phyloP scores from a whole-genome alignment of 2,888 invertebrate species.

The Meteorus colon region DNA sequence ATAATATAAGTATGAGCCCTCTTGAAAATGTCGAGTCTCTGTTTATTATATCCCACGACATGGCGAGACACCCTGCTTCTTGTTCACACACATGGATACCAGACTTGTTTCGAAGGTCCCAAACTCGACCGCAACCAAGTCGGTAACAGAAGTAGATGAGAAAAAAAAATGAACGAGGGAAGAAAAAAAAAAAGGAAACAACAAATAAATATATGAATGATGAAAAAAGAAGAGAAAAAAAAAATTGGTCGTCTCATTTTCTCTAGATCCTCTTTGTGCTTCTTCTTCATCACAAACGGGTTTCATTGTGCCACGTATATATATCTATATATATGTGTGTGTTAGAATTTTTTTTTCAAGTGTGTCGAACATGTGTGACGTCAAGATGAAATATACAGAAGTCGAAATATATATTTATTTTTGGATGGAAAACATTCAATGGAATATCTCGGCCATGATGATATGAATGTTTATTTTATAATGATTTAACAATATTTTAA shows the following conservation, averaged over 20 bases:
- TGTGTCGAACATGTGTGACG: not conserved
- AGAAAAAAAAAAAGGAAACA: conserved; percentile 17
- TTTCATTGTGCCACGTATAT: conserved; percentile 36
- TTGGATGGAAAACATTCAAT: not conserved
- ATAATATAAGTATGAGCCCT: conserved; percentile 23
- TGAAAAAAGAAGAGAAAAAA: conserved; percentile 34
- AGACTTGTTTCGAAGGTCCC: conserved; percentile 45
- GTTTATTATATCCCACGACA: conserved; percentile 36
- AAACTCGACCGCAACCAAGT: conserved; percentile 46
- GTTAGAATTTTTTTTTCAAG: conserved; percentile 14
- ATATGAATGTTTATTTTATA: not conserved
- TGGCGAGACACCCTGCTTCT: conserved; percentile 8
- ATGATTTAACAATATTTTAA: conserved; percentile 1
- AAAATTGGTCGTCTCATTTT: conserved; percentile 50
- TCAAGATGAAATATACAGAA: not conserved
- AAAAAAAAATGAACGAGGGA: conserved; percentile 13
- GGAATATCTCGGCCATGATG: not conserved
- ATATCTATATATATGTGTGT: not conserved
- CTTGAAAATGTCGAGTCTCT: conserved; percentile 46
- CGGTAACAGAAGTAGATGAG: conserved; percentile 15
- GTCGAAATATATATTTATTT: not conserved
- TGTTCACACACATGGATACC: conserved; percentile 35
- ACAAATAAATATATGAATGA: not conserved
- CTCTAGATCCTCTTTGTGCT: conserved; percentile 40
- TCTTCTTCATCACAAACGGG: conserved; percentile 46